Evolutionary conservation across 2,797 vertebrate genomes (phyloP), one percentile per base, ranked within the genome.

Genomic region (Discoglossus pictus): DNA sequence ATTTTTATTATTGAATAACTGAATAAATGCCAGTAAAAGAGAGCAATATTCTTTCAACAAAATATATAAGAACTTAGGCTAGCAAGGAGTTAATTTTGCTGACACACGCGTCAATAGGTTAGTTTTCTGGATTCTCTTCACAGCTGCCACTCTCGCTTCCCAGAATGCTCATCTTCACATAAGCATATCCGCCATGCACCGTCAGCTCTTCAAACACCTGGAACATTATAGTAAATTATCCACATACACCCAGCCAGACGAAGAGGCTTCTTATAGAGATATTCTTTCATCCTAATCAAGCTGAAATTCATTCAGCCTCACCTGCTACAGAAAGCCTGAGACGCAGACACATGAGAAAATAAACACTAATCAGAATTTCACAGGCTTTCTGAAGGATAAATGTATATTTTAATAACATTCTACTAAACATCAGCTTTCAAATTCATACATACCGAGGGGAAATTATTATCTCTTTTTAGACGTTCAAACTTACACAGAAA

Each of bases 191-290:
- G 53, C 61, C 61, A 71, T 64, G 68, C 68, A 64, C 68, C 39
- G 68, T 71, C 68, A 71, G 68, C 68, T 71, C 68, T 65, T 71
- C 68, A 71, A 71, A 71, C 68, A 71, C 68, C 68, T 71, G 68
- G 68, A 71, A 71, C 68, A 71, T 71, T 71, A 71, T 64, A 71
- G 61, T 65, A 71, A 71, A 71, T 71, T 64, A 71, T 59, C 68
- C 61, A 59, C 61, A 71, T 71, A 64, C 68, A 71, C 36, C 68
- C 53, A 58, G 61, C 54, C 68, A 71, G 68, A 71, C 38, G 68
- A 71, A 27, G 68, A 71, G 68, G 61, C 53, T 71, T 71, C 68
- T 71, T 51, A 64, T 71, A 71, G 68, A 71, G 68, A 71, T 65
- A 71, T 71, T 65, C 68, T 71, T 64, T 65, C 61, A 65, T 71